phyloP scores from a whole-genome alignment of 2,113 vertebrate species.

The Notothenia coriiceps region DNA sequence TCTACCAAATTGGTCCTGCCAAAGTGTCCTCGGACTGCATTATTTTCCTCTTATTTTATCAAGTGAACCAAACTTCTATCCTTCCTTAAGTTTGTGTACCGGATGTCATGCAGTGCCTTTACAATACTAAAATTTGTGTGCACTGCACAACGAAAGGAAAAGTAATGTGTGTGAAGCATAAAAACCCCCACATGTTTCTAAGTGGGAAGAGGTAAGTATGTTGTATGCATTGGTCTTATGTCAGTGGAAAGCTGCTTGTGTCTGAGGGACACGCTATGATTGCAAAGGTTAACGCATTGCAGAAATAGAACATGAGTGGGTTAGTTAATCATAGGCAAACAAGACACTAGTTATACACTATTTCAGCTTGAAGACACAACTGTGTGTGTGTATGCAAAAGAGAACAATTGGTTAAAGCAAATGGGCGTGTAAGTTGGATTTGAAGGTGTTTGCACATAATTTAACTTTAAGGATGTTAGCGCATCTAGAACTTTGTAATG shows the following conservation, averaged over 20 bases:
- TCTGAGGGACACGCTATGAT: constrained; percentile 63
- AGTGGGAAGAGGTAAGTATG: constrained; percentile 34
- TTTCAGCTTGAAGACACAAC: constrained; percentile 48
- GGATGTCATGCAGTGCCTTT: background rate
- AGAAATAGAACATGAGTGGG: constrained; percentile 74
- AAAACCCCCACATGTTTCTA: constrained; percentile 47
- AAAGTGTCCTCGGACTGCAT: background rate
- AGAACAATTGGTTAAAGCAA: constrained; percentile 31
- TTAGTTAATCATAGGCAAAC: constrained; percentile 72
- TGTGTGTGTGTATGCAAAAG: constrained; percentile 25
- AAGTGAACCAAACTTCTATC: background rate
- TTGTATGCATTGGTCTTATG: constrained; percentile 46
- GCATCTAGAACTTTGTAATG: constrained; percentile 4
- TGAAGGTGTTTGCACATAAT: constrained; percentile 5
- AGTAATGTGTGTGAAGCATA: constrained; percentile 32
- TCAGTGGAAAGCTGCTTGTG: constrained; percentile 21
- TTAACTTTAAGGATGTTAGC: constrained; percentile 1
- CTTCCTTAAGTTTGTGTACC: background rate
- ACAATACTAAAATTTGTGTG: background rate
- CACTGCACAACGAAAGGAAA: background rate
- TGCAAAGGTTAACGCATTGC: constrained; percentile 71
- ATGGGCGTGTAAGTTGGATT: constrained; percentile 10
- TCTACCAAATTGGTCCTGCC: background rate
- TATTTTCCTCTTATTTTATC: background rate
- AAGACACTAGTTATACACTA: constrained; percentile 45